A percentile compares a stretch with the other conserved stretches of the same genome.
These are phyloP conservation scores for Pandemis corylana DNA, from an alignment of 2,888 invertebrate genomes.

Conservation along the genomic window DNA sequence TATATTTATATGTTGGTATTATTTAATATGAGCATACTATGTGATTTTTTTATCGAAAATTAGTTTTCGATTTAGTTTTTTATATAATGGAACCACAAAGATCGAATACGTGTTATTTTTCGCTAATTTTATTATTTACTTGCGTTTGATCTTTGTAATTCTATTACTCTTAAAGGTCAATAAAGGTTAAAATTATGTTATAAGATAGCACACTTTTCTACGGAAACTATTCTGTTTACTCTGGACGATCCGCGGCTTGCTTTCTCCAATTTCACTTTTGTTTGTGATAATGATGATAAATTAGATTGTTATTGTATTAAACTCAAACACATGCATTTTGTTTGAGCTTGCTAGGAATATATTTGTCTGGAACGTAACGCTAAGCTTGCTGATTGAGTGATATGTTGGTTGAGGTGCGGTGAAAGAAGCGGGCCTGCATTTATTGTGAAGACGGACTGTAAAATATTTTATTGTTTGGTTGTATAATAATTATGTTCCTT, in stretches of 20 bases:
- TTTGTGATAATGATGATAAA: slow-evolving; percentile 11
- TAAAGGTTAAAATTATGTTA: slow-evolving; percentile 31
- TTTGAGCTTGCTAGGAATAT: slow-evolving; percentile 43
- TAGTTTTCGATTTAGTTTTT: slow-evolving; percentile 2
- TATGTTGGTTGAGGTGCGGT: slow-evolving; percentile 49
- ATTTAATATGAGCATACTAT: slow-evolving; percentile 21
- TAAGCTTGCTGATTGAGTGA: slow-evolving; percentile 39
- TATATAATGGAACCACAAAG: not conserved
- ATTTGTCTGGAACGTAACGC: slow-evolving; percentile 26
- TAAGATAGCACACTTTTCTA: slow-evolving; percentile 37
- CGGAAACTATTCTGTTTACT: slow-evolving; percentile 8
- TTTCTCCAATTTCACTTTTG: slow-evolving; percentile 13
- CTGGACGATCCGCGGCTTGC: slow-evolving; percentile 5
- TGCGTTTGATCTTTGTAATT: slow-evolving; percentile 4
- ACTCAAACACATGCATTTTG: slow-evolving; percentile 45
- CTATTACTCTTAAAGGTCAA: slow-evolving; percentile 28
- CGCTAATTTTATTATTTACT: not conserved
- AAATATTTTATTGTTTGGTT: slow-evolving; percentile 71
- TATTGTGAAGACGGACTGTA: slow-evolving; percentile 62
- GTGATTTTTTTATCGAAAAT: slow-evolving; percentile 4
- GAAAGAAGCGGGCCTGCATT: slow-evolving; percentile 61
- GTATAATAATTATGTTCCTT: slow-evolving; percentile 76
- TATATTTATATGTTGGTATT: slow-evolving; percentile 36
- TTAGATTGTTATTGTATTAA: slow-evolving; percentile 13
- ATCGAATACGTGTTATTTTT: not conserved